Percentiles rank a stretch among this genome's conserved stretches.
Conservation (phyloP, 2,797 vertebrate species). For the Halcyon chelicuti region DNA sequence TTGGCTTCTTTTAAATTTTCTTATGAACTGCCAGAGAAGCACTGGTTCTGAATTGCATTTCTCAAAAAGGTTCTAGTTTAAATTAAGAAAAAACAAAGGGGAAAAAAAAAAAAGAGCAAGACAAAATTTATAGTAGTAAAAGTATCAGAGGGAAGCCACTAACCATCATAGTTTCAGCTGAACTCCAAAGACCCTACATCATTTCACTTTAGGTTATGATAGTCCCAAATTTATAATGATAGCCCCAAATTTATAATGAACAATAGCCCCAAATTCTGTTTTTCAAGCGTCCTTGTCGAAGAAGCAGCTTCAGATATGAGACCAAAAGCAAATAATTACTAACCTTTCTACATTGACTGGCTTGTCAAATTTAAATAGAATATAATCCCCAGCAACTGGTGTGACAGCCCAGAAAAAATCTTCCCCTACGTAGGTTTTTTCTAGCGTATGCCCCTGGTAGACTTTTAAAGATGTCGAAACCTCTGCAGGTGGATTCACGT, state of each 20-base stretch:
- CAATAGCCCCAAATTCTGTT: background rate
- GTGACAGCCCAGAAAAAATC: conserved; percentile 99
- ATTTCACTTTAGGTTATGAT: background rate
- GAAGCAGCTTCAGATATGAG: background rate
- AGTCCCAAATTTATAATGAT: background rate
- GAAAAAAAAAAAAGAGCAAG: background rate
- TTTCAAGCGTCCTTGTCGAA: background rate
- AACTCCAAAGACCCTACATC: background rate
- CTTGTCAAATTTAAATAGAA: conserved; percentile 96
- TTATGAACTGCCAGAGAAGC: background rate
- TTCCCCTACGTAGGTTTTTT: conserved; percentile 96
- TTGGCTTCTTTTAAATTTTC: background rate
- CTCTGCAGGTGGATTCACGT: conserved; percentile 96
- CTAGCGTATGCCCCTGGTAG: conserved; percentile 96
- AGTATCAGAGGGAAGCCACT: background rate
- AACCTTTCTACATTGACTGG: conserved; percentile 95
- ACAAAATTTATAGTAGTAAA: background rate
- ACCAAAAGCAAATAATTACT: conserved; percentile 43
- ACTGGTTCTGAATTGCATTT: background rate
- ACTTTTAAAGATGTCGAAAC: conserved; percentile 98
- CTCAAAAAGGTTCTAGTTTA: background rate
- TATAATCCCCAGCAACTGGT: conserved; percentile 90
- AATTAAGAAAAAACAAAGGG: background rate
- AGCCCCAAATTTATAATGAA: background rate
- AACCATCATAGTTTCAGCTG: background rate